Evolutionary conservation across 2,888 invertebrate species (phyloP), one percentile per base, ranked within the genome.

Genomic region (Melikaiella ostensackeni): DNA sequence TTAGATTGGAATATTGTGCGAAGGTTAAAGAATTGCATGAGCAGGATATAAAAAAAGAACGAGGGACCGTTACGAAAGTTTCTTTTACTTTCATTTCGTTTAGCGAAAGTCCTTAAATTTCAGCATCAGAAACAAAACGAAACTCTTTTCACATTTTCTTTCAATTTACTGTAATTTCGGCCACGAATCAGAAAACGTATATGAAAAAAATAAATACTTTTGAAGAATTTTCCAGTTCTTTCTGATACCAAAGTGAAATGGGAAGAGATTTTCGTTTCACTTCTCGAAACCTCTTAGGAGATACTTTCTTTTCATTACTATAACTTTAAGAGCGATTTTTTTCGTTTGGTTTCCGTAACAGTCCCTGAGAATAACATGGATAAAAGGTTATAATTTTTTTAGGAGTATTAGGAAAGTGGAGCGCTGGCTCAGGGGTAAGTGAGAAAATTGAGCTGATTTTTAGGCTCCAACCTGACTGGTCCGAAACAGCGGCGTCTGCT

Each of bases 401-500:
- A 46, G 70, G 50, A 50, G 13, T 33, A n/a, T 50, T 11, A 70
- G 70, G 70, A 70, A 27, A 70, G 50, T 70, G 70, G 46, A 55
- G n/a, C 78, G 79, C 66, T 66, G 80, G 76, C 77, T 63, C 92
- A 92, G 82, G 93, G 89, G 88, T 89, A 90, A 86, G 90, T 91
- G 91, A 92, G 92, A 92, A 92, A 93, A 92, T 91, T 92, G 92
- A 93, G 93, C 92, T 93, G 93, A 91, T 92, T 92, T 91, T 92
- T 90, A 83, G 91, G 91, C 92, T 92, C 92, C 92, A 92, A 92
- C 92, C 92, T 92, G 92, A 91, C 90, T 92, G 91, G 89, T 92
- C 91, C 89, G 91, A 91, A 89, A 91, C 89, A 91, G 91, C 89
- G 91, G 91, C 89, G 89, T 91, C 88, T 88, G 91, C 88, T 89